Percentiles rank a stretch among this genome's conserved stretches.
phyloP scores from a whole-genome alignment of 2,113 vertebrate species.

The Nymphicus hollandicus region DNA sequence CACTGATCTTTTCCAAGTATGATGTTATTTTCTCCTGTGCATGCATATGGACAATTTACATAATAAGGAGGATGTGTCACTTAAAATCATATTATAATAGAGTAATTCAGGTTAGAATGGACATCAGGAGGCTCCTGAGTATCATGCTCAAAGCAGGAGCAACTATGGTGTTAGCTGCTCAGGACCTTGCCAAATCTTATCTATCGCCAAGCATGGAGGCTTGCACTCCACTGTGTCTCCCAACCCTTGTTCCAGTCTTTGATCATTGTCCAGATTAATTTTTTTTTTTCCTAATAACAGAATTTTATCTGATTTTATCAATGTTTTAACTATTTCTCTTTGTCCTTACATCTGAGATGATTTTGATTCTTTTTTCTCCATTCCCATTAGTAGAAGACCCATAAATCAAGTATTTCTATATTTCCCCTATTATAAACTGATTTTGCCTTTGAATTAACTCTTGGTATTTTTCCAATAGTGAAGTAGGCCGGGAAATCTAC shows the following conservation, averaged over 20 bases:
- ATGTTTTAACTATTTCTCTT: background rate
- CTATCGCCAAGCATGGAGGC: background rate
- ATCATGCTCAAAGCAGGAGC: background rate
- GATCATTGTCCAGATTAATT: fast-evolving
- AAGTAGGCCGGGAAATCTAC: background rate
- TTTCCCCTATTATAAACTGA: background rate
- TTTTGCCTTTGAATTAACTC: background rate
- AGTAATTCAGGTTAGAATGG: background rate
- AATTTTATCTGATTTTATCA: background rate
- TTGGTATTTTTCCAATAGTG: background rate
- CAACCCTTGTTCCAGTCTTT: background rate
- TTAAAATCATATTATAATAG: background rate
- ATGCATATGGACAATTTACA: background rate
- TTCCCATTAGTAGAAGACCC: background rate
- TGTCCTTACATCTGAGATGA: background rate
- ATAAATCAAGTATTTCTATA: background rate
- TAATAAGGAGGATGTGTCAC: background rate
- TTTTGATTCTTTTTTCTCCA: background rate
- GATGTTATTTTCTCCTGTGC: background rate
- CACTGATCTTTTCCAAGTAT: background rate
- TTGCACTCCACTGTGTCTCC: background rate
- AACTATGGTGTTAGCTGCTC: background rate
- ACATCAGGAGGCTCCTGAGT: background rate
- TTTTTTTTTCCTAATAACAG: background rate
- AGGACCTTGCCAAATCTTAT: background rate